phyloP scores from a whole-genome alignment of 2,797 vertebrate genomes.

The Parauchenoglanis ngamensis region DNA sequence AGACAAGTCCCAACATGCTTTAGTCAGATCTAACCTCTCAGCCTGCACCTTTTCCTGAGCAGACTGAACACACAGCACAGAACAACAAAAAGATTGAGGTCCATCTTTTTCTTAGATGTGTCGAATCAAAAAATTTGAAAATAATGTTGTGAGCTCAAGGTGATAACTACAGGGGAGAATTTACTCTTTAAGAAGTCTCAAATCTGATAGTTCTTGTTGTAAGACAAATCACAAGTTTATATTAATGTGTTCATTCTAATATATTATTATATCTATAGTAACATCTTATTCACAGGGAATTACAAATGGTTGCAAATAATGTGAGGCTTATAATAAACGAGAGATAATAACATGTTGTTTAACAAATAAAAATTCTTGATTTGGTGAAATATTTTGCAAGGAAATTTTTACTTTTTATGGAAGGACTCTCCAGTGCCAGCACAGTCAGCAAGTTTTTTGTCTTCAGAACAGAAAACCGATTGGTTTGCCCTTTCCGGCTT shows the following conservation, averaged over 20 bases:
- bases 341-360: not conserved
- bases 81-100: not conserved
- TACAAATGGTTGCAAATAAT: not conserved
- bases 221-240: no score
- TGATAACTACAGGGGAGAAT: not conserved
- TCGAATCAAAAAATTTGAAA: not conserved
- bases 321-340: not conserved
- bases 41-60: constrained; percentile 4
- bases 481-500: not conserved
- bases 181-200: not conserved
- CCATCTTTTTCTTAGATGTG: not conserved
- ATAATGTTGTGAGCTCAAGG: not conserved
- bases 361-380: not conserved
- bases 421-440: not conserved
- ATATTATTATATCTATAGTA: not conserved
- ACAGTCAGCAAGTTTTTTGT: not conserved
- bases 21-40: constrained; percentile 10
- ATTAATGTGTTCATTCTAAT: not conserved
- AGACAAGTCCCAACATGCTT: constrained; percentile 47
- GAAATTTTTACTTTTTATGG: not conserved
- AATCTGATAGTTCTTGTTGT: not conserved
- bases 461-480: not conserved
- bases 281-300: not conserved
- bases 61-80: constrained; percentile 16
- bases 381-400: not conserved